These are phyloP conservation scores for Scaeva pyrastri DNA, from an alignment of 2,888 invertebrate species.

Conservation along the genomic window DNA sequence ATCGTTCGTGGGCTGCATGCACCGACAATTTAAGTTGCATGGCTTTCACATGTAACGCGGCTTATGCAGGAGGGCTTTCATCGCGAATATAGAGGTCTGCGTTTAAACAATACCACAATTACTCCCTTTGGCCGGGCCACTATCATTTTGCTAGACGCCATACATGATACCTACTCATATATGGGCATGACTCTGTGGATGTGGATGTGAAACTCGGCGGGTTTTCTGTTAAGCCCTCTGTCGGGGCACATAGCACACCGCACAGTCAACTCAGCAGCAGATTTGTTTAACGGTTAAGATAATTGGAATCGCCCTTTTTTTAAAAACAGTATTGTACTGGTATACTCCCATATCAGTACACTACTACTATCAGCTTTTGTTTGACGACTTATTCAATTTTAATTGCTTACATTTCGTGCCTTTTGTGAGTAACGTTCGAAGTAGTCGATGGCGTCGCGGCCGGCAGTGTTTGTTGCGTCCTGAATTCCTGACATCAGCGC, in stretches of 20 bases:
- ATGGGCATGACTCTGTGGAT: neutral
- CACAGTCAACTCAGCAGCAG: slow-evolving; percentile 32
- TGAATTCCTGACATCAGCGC: slow-evolving; percentile 8
- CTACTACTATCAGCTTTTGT: slow-evolving; percentile 41
- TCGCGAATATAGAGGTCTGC: slow-evolving; percentile 45
- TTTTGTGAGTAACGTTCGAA: neutral
- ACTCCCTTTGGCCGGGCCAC: slow-evolving; percentile 4
- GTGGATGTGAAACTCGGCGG: neutral
- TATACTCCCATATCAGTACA: neutral
- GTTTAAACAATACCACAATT: slow-evolving; percentile 38
- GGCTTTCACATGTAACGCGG: slow-evolving; percentile 44
- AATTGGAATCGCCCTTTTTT: slow-evolving; percentile 57
- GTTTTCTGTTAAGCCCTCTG: slow-evolving; percentile 27
- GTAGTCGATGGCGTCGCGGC: neutral
- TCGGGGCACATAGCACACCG: neutral
- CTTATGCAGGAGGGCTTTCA: slow-evolving; percentile 37
- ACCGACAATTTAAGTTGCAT: slow-evolving; percentile 44
- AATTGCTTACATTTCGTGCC: slow-evolving; percentile 55
- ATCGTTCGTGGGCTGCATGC: slow-evolving; percentile 12
- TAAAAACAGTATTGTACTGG: neutral
- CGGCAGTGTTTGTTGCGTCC: neutral
- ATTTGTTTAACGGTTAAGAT: slow-evolving; percentile 59
- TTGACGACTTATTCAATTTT: slow-evolving; percentile 61
- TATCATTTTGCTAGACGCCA: slow-evolving; percentile 21
- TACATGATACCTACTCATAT: slow-evolving; percentile 44